Evolutionary conservation across 1,140 invertebrate species (phyloP), one percentile per base, ranked within the genome.

Genomic region (Monomorium pharaonis): DNA sequence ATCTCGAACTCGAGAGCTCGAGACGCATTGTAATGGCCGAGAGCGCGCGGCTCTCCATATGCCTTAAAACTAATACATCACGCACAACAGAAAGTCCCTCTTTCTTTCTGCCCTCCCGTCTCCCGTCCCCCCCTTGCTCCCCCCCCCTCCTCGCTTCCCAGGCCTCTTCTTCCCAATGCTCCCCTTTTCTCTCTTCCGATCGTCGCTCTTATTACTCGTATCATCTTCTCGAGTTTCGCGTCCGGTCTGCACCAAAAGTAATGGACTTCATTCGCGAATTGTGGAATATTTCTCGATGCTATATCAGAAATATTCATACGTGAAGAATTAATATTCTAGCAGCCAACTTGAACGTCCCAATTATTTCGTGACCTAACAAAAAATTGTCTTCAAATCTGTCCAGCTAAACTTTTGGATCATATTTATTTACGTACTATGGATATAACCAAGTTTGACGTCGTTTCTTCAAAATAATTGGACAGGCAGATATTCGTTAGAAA

Each of bases 41-140:
- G 86, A 51, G 74, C 37, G 51, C 37, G 42, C 37, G 49, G 60
- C 81, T 72, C 85, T 86, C 62, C 88, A 87, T 90, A 86, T 90
- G 89, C 89, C 78, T 90, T 90, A 86, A 90, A 90, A 90, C 89
- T 90, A 90, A 90, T 90, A 90, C 89, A 90, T 90, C 89, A 90
- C 77, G 88, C 78, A 83, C 78, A 78, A 49, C 83, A 72, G 62
- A 77, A 72, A 83, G 76, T 84, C 70, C 21, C 69, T 83, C 67
- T 76, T 75, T 85, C 63, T 75, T 80, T 87, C 69, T 87, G 58
- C 54, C 27, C 54, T 65, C 58, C 72, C 42, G 37, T 49, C 30
- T 16, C 18, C 33, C 18, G 5, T 51, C 5, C 9, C 75, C 4
- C 37, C 3, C n/a, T 24, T n/a, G n/a, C n/a, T n/a, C 44, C 27